phyloP scores from a whole-genome alignment of 1,140 invertebrate genomes.

The Formica exsecta region DNA sequence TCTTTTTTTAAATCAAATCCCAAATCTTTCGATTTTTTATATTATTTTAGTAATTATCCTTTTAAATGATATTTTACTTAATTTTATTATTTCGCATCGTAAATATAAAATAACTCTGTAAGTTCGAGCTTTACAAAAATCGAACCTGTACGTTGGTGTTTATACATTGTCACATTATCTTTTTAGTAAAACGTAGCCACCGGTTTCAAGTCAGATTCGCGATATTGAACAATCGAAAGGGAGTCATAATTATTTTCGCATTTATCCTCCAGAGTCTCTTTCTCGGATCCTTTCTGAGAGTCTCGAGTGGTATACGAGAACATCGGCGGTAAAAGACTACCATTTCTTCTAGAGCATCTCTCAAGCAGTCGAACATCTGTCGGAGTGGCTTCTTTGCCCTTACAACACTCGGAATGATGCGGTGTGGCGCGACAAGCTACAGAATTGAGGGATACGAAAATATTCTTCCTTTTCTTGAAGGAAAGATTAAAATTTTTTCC shows the following conservation, averaged over 20 bases:
- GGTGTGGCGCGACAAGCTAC: constrained; percentile 65
- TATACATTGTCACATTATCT: background rate
- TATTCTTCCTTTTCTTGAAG: constrained; percentile 66
- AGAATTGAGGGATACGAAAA: constrained; percentile 72
- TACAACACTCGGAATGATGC: constrained; percentile 61
- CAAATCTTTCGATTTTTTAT: background rate
- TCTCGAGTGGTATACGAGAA: constrained; percentile 47
- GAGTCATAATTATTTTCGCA: constrained; percentile 68
- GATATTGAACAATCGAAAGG: constrained; percentile 13
- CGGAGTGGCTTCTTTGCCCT: constrained; percentile 72
- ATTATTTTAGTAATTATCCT: background rate
- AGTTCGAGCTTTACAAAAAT: background rate
- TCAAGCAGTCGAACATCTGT: constrained; percentile 75
- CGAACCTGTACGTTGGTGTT: background rate
- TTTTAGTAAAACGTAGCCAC: background rate
- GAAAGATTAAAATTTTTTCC: constrained; percentile 69
- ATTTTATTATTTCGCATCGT: constrained; percentile 2
- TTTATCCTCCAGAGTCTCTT: constrained; percentile 49
- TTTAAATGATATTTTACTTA: background rate
- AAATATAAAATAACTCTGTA: background rate
- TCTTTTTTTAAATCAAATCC: background rate
- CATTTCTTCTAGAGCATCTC: constrained; percentile 72
- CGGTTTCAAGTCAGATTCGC: background rate
- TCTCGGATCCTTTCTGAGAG: constrained; percentile 15
- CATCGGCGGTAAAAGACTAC: constrained; percentile 70